Evolutionary conservation across 2,888 invertebrate species (phyloP), one percentile per base, ranked within the genome.

Genomic region (Pollenia amentaria): DNA sequence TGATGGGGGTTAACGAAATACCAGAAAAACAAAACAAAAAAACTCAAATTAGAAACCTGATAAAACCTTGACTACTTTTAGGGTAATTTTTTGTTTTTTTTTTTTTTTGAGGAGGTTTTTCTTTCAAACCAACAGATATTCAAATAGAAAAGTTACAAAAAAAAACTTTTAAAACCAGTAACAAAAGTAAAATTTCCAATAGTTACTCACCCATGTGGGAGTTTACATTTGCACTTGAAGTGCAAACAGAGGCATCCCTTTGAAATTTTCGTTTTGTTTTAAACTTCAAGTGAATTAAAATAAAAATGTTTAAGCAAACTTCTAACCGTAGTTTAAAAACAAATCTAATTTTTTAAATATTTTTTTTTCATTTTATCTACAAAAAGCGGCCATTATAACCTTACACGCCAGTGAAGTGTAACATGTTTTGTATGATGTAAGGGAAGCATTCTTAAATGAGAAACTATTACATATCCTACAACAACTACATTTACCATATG

Each of bases 381-480:
- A 76, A 65, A 65, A 16, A 65, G 65, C 69, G 38, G 85, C 85
- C 85, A 85, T 80, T 85, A 76, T 53, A 81, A 72, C 80, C 57
- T 76, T 79, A 67, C 44, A 75, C 69, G 72, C 48, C 62, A 77
- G 72, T 64, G 38, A 65, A 70, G 69, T 83, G 76, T 75, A 44
- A 77, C 48, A 67, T 46, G 72, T 55, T 60, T 51, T 44, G n/a
- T 6, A 12, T 44, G 51, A 67, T 60, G 16, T 77, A 69, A 65
- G 29, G 85, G 81, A 82, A 82, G 81, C 77, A 82, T 85, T 85
- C 62, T 16, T 10, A 44, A 67, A 84, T 84, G 67, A n/a, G 73
- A 73, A 84, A 73, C 77, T 78, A 78, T 72, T 65, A 70, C 70
- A 79, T 44, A 42, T 48, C 38, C 46, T 64, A 73, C 72, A 65